Base-by-base conservation (phyloP, 2,888 invertebrate species). In the Creontiades dilutus region DNA sequence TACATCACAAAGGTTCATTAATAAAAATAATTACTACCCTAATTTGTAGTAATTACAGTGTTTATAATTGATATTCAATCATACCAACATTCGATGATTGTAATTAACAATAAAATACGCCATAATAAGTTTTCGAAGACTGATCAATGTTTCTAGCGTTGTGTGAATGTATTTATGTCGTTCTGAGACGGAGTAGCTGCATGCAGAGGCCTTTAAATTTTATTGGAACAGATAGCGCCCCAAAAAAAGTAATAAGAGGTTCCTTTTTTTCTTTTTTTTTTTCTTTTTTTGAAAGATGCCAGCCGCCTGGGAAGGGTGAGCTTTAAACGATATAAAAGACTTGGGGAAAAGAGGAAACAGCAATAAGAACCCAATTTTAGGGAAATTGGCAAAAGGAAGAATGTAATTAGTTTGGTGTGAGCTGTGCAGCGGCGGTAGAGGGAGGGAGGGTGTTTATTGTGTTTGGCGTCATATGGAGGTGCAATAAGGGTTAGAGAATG, bases 351-450 rank as follows among this genome's bases (percentile, higher is more conserved):
- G 47, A 86, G 86, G 90, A 88, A 89, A 90, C 90, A 89, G 90
- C 90, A 91, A 91, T 91, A 91, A 91, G 92, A 91, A 91, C 91
- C 90, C 91, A 91, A 91, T 91, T 91, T 91, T 91, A 90, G 91
- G 90, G 91, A 90, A 90, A 91, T 90, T 90, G 90, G 90, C 89
- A 88, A 78, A 90, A 91, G 91, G 91, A 90, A 91, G 91, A 91
- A 92, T 91, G 91, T 90, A 91, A 91, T 91, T 91, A 91, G 91
- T 90, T 91, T 90, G 81, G 90, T 52, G 90, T 87, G 90, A 86
- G 78, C 81, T 88, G 87, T 89, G 91, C 89, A 28, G 48, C 37
- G 82, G 19, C 14, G 37, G 90, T 90, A 84, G 86, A 90, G 68
- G 81, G 78, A 90, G 90, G 90, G 91, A 55, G 19, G 78, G 88